Evolutionary conservation across 2,113 vertebrate species (phyloP), one percentile per base, ranked within the genome.

Genomic region (Phalacrocorax carbo): DNA sequence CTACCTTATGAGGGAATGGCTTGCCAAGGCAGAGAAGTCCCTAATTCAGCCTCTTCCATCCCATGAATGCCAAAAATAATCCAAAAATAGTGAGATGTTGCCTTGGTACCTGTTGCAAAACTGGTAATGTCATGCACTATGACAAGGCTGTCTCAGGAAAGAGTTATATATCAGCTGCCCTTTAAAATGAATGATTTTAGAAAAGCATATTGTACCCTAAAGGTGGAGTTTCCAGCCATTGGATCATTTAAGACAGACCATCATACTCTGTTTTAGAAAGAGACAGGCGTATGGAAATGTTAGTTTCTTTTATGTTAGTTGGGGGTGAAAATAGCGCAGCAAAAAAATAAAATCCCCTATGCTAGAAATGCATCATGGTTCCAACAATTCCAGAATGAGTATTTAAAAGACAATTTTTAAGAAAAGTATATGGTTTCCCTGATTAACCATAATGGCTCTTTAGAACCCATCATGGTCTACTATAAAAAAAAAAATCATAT

Each of bases 391-490:
- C 75, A 95, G 55, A 95, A 82, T 46, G 9, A 36, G 75, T 94
- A 90, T 97, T 96, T 96, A 91, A 90, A 79, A 95, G 78, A 97
- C 83, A 60, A 61, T 92, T 95, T 97, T 96, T 77, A 1, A 8
- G 12, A 57, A 88, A 93, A 82, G 30, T 77, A 8, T 55, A 82
- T 95, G 51, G 96, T 93, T 96, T 97, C 73, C 88, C 82, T 94
- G 92, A 95, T 96, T 97, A 97, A 86, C 62, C 72, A 92, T 97
- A 97, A 98, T 91, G 85, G 82, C 71, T 97, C 94, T 97, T 98
- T 72, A 97, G 93, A 97, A 55, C 60, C 88, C 97, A 97, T 97
- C 97, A 88, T 71, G 86, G 92, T 97, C 96, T 96, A 89, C 88
- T 62, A 54, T 96, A 95, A 68, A 88, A 96, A 88, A 96, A 96